These are phyloP conservation scores for Chaetogeoica ovagalla DNA, from an alignment of 2,888 invertebrate genomes.

Conservation along the genomic window DNA sequence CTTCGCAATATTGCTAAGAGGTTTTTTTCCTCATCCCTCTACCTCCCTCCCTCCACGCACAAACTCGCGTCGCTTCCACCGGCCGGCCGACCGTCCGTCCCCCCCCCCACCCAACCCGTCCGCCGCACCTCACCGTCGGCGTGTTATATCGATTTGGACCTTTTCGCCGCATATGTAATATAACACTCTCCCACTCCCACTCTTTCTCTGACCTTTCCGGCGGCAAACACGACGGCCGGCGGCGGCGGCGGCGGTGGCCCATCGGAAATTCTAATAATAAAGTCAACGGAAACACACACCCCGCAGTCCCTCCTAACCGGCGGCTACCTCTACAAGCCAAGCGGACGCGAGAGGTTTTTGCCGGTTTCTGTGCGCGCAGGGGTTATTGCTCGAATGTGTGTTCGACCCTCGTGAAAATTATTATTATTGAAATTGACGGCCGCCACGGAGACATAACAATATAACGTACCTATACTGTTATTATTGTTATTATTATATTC, in stretches of 20 bases:
- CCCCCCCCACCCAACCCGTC: not conserved
- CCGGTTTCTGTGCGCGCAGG: slow-evolving; percentile 5
- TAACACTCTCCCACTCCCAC: slow-evolving; percentile 28
- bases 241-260: slow-evolving; percentile 33
- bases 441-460: slow-evolving; percentile 33
- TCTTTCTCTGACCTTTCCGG: slow-evolving; percentile 32
- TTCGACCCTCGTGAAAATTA: slow-evolving; percentile 45
- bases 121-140: not conserved
- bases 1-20: slow-evolving; percentile 53
- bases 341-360: not conserved
- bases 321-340: too few species aligned
- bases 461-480: slow-evolving; percentile 6
- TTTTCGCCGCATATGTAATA: slow-evolving; percentile 53
- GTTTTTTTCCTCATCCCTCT: slow-evolving; percentile 21
- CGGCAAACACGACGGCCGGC: slow-evolving; percentile 26
- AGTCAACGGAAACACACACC: slow-evolving; percentile 34
- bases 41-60: not conserved
- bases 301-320: too few species aligned
- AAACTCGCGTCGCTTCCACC: not conserved
- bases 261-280: slow-evolving; percentile 52
- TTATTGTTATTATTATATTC: not conserved
- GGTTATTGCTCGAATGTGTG: slow-evolving; percentile 31
- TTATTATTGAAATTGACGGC: slow-evolving; percentile 45
- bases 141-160: slow-evolving; percentile 52
- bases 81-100: not conserved